Base-by-base conservation (phyloP, 2,888 invertebrate species). In the Tiliacea citrago region DNA sequence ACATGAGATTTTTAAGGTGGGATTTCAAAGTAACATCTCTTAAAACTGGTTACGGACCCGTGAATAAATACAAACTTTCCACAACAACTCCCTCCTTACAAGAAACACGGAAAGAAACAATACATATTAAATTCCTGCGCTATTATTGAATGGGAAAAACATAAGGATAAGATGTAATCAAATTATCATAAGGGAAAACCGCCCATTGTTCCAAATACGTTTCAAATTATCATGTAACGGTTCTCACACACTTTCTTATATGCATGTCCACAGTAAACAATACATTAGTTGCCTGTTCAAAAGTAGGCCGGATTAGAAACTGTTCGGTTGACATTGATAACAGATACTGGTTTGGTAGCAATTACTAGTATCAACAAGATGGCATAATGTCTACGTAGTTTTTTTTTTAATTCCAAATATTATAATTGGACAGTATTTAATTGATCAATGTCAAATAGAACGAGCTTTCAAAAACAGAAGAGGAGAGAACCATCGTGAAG, bases 271-370 rank as follows among this genome's bases (percentile, higher is more conserved):
- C 35, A 21, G 47, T 66, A 77, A 73, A 81, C 82, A 83, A 81
- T 81, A 77, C 85, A 45, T 65, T 58, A 16, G 73, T 77, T 62
- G 60, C 55, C 35, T 68, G 76, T 69, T 73, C 53, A 82, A 82
- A 83, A 75, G 82, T 83, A 74, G 87, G 83, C 63, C 69, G 75
- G 76, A 80, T 87, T 88, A 82, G 86, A 88, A 87, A 88, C 51
- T 67, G 51, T 76, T 72, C 53, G 9, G 53, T 7, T 66, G 61
- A 68, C 68, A 73, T 80, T 85, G 72, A 77, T 77, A 74, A 71
- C 39, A 65, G 39, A 82, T 65, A 75, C 73, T 61, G 60, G 63
- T 72, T 61, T 72, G 49, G 47, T 47, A 67, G 53, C 35, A 73
- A 62, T 75, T 57, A 35, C 57, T 61, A 29, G 61, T 74, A 62